Conservation (phyloP, 2,797 vertebrate species). For the Sandelia bainsii region DNA sequence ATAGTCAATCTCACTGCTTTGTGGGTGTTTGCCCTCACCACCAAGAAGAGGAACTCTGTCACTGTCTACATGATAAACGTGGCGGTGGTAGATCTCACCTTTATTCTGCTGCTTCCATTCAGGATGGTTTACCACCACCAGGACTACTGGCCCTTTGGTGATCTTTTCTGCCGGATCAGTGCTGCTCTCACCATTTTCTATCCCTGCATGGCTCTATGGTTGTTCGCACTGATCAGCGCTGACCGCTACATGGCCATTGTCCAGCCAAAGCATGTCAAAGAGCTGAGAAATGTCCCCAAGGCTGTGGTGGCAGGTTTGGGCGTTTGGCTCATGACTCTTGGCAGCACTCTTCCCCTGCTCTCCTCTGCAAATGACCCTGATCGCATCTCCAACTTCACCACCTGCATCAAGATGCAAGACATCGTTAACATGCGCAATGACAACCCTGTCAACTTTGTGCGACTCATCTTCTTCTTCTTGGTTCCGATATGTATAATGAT, state of each 20-base stretch:
- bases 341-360: conserved; percentile 86
- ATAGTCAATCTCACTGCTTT: conserved; percentile 92
- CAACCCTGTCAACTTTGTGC: conserved; percentile 88
- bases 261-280: conserved; percentile 92
- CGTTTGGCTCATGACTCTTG: conserved; percentile 93
- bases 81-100: conserved; percentile 91
- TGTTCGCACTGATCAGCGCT: conserved; percentile 93
- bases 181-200: conserved; percentile 93
- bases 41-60: conserved; percentile 94
- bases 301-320: conserved; percentile 87
- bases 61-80: conserved; percentile 98
- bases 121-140: conserved; percentile 89
- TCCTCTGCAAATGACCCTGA: conserved; percentile 89
- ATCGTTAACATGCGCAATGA: conserved; percentile 88
- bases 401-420: conserved; percentile 93
- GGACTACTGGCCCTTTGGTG: conserved; percentile 92
- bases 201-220: conserved; percentile 95
- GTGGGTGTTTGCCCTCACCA: conserved; percentile 97
- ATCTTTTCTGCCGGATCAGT: conserved; percentile 88
- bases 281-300: conserved; percentile 92
- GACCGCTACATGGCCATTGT: conserved; percentile 98
- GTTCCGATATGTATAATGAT: conserved; percentile 93
- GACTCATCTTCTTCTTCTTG: conserved; percentile 93
- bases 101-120: conserved; percentile 91
- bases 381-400: conserved; percentile 85